Conservation (phyloP, 2,113 vertebrate genomes). For the Dipodomys stephensi region DNA sequence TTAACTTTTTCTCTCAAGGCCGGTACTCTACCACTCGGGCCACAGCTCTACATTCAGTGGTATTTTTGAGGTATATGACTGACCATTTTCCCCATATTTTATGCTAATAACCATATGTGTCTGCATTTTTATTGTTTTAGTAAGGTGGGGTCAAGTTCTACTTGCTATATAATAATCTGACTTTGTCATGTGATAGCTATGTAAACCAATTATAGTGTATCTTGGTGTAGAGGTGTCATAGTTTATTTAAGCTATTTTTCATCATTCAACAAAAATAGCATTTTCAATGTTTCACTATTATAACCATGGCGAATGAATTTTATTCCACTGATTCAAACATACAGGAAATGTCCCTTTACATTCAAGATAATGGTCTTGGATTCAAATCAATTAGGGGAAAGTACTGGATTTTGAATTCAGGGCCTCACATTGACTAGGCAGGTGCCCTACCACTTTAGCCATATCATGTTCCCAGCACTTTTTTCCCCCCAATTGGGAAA, state of each 20-base stretch:
- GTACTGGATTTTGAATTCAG: no score
- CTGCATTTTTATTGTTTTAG: neutral
- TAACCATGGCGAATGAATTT: neutral
- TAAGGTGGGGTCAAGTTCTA: neutral
- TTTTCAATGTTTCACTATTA: slow-evolving; percentile 1
- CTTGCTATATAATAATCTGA: neutral
- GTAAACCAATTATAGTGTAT: neutral
- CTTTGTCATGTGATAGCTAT: slow-evolving; percentile 3
- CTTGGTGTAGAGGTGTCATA: neutral
- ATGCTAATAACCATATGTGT: neutral
- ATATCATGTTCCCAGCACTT: no score
- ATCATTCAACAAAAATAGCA: slow-evolving; percentile 1
- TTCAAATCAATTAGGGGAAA: neutral
- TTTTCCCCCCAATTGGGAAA: no score
- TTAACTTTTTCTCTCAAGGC: no score
- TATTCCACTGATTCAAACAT: neutral
- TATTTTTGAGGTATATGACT: no score
- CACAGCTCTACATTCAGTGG: no score
- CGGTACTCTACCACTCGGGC: no score
- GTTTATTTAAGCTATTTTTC: slow-evolving; percentile 11
- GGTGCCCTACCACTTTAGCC: no score
- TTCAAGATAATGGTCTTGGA: neutral
- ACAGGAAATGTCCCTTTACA: neutral
- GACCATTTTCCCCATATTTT: neutral
- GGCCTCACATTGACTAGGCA: no score